A percentile compares a stretch with the other conserved stretches of the same genome.
Evolutionary conservation across 2,797 vertebrate species (phyloP).

Genomic region (Sciurus vulgaris): DNA sequence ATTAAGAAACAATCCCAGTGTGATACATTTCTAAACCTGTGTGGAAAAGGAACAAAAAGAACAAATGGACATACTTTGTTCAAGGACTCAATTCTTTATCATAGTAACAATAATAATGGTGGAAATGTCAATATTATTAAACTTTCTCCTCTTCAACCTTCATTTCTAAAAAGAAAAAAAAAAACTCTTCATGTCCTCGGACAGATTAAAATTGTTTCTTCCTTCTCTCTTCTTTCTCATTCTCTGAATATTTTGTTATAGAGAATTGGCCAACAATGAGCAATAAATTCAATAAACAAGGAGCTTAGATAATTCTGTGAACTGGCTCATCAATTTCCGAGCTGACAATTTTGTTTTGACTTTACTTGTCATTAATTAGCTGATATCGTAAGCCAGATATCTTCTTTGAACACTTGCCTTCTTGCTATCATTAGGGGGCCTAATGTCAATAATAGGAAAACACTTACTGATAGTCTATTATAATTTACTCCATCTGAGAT

Average conservation of each 20-base stretch:
- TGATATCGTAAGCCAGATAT: constrained; percentile 20
- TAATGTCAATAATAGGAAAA: constrained; percentile 19
- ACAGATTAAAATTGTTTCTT: constrained; percentile 37
- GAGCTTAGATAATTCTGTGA: constrained; percentile 39
- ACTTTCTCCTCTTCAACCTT: background rate
- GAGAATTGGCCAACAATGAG: constrained; percentile 31
- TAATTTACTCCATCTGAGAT: background rate
- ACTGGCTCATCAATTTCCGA: constrained; percentile 17
- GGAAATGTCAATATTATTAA: background rate
- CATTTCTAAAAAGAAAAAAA: background rate
- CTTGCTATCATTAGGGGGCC: background rate
- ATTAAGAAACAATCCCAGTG: background rate
- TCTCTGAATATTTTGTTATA: constrained; percentile 11
- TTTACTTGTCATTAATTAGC: background rate
- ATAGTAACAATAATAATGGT: background rate
- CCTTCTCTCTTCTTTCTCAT: background rate
- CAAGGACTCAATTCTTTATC: background rate
- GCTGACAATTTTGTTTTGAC: constrained; percentile 32
- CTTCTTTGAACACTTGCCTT: constrained; percentile 46
- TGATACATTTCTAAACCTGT: constrained; percentile 46
- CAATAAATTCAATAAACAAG: constrained; percentile 44
- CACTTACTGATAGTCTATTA: background rate
- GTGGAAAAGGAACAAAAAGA: background rate
- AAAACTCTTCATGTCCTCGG: background rate
- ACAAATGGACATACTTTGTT: background rate